These are phyloP conservation scores for Alosa alosa DNA, from an alignment of 2,113 vertebrate species.

Conservation along the genomic window DNA sequence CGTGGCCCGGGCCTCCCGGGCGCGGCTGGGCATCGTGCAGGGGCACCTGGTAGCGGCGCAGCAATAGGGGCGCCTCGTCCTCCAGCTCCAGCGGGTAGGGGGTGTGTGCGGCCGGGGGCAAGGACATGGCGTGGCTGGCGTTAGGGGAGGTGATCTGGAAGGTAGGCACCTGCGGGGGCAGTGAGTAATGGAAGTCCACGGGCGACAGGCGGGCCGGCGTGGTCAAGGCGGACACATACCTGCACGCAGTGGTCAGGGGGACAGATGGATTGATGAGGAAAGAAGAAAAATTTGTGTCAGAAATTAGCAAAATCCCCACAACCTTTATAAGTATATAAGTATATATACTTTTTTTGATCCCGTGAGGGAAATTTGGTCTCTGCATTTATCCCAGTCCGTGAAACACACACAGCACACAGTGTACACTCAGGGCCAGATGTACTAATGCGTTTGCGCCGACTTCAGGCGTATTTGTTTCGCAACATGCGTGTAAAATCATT, in stretches of 20 bases:
- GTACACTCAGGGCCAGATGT: no score
- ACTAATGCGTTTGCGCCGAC: no score
- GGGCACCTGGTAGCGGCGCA: slow-evolving; percentile 84
- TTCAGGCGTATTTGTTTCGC: no score
- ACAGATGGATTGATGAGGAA: not conserved
- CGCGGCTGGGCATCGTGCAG: slow-evolving; percentile 80
- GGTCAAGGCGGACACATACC: slow-evolving; percentile 96
- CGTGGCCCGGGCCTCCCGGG: slow-evolving; percentile 66
- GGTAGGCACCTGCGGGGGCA: slow-evolving; percentile 90
- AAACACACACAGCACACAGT: no score
- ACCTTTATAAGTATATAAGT: no score
- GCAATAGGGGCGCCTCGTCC: slow-evolving; percentile 88
- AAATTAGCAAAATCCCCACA: not conserved
- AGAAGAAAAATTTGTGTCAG: not conserved
- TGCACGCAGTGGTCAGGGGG: slow-evolving; percentile 54
- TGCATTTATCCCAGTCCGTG: no score
- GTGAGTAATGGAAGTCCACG: slow-evolving; percentile 93
- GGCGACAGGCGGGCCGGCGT: slow-evolving; percentile 94
- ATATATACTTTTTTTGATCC: no score
- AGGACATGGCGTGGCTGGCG: slow-evolving; percentile 86
- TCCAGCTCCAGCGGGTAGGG: slow-evolving; percentile 78
- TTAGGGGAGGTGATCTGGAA: slow-evolving; percentile 97
- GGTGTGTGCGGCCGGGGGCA: slow-evolving; percentile 86
- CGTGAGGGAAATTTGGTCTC: no score
- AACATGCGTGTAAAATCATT: no score